Percentiles rank a stretch among this genome's conserved stretches.
phyloP scores from a whole-genome alignment of 2,888 invertebrate species.

The Cosmia pyralina region DNA sequence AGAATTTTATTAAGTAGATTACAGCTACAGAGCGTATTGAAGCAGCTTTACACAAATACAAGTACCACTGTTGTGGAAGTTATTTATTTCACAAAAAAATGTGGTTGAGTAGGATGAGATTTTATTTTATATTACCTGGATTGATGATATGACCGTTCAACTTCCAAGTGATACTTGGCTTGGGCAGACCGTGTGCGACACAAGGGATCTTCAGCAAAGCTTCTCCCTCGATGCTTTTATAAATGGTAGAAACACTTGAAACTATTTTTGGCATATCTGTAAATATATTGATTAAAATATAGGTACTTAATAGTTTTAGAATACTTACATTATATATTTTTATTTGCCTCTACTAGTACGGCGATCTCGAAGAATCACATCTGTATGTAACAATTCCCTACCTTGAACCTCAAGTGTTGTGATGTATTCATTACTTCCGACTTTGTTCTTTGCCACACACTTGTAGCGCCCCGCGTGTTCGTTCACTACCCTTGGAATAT shows the following conservation, averaged over 20 bases:
- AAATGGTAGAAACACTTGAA: background rate
- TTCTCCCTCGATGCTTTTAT: constrained; percentile 39
- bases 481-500: constrained; percentile 17
- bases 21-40: too few relatives aligned
- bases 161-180: constrained; percentile 48
- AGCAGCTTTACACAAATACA: background rate
- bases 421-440: constrained; percentile 28
- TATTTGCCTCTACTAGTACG: background rate
- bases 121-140: constrained; percentile 8
- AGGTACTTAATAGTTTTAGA: background rate
- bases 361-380: background rate
- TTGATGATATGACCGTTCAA: constrained; percentile 9
- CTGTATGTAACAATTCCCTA: constrained; percentile 10
- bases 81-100: background rate
- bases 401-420: constrained; percentile 49
- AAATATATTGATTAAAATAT: background rate
- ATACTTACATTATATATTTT: background rate
- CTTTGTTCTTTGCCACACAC: too few relatives aligned
- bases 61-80: background rate
- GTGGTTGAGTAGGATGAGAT: background rate
- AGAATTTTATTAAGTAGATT: too few relatives aligned
- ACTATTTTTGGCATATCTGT: constrained; percentile 35
- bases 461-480: constrained; percentile 48
- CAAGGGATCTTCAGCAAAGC: constrained; percentile 44
- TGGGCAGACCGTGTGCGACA: constrained; percentile 39